Evolutionary conservation across 2,113 vertebrate genomes (phyloP).

Genomic region (Apteryx mantelli): DNA sequence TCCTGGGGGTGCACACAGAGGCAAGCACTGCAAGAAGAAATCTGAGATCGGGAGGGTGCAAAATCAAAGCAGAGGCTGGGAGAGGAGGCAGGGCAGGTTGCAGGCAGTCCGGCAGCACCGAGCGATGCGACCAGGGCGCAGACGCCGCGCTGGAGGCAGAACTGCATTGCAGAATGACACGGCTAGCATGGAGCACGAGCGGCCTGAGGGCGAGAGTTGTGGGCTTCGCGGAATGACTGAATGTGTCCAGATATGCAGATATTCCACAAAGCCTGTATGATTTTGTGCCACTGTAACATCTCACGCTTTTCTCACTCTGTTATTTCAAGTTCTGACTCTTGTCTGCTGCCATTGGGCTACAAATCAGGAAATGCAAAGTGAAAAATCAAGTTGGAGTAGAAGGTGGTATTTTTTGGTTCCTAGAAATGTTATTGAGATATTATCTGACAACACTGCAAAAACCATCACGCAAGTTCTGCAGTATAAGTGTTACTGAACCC

Average conservation of each 20-base stretch:
- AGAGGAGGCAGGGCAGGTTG: not conserved
- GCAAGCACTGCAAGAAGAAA: not conserved
- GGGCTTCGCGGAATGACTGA: not conserved
- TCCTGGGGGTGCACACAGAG: not conserved
- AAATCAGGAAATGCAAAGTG: not conserved
- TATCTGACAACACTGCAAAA: not conserved
- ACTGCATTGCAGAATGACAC: too few species aligned
- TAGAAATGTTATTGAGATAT: not conserved
- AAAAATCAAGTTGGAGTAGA: not conserved
- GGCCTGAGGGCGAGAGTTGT: not conserved
- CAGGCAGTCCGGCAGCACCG: not conserved
- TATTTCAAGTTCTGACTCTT: not conserved
- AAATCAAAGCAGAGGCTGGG: not conserved
- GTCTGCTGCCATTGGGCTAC: not conserved
- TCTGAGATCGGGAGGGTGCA: too few species aligned
- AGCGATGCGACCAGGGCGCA: not conserved
- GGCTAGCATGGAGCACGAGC: not conserved
- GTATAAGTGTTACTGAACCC: not conserved
- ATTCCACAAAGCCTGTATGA: not conserved
- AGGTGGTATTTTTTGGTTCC: not conserved
- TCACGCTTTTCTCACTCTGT: not conserved
- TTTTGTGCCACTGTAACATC: not conserved
- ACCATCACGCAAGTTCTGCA: fast-evolving
- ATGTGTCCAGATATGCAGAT: not conserved
- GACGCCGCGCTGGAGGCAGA: not conserved